Base-by-base conservation (phyloP, 2,888 invertebrate species). In the Cantharis rustica region DNA sequence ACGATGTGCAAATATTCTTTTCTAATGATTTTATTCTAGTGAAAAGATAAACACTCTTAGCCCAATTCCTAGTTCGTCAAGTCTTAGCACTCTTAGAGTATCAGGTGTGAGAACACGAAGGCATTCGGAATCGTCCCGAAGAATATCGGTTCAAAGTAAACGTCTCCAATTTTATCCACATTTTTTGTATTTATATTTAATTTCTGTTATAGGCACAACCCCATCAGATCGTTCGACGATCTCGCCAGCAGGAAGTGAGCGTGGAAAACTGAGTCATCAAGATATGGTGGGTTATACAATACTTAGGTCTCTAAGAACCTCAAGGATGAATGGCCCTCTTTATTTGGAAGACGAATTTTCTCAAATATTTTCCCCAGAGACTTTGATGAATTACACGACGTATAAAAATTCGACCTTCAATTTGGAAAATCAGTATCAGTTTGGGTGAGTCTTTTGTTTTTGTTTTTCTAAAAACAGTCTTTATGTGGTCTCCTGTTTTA, bases 1-100 rank as follows among this genome's bases (percentile, higher is more conserved):
- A 1, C 3, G 62, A 64, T 15, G 23, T n/a, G 71, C 10, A 11
- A 68, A 5, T 0, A 17, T 10, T 16, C n/a, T 27, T 68, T 16
- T 68, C 66, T 61, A 72, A 68, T 15, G 15, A 69, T 72, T 78
- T 77, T 75, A 79, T 88, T 88, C 66, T 85, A 93, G 94, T 80
- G 95, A 95, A 81, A 91, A 93, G 86, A 91, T 93, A 81, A 92
- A 93, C 84, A 94, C 95, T 69, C 90, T 97, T 23, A 97, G 96
- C 88, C 96, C 97, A 1, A 96, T 97, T 85, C 95, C 96, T 16
- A 96, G 96, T 87, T 93, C 95, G 80, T 94, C 94, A 76, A 94
- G 94, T 89, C 86, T 94, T 81, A 86, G 85, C 77, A 86, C 87
- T 16, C 80, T 88, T 68, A 86, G 85, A 79, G 82, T 83, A 16